A percentile compares a stretch with the other conserved stretches of the same genome.
Evolutionary conservation across 92 coral and sea anemone genomes (phyloP).

Genomic region (Porites evermanni): DNA sequence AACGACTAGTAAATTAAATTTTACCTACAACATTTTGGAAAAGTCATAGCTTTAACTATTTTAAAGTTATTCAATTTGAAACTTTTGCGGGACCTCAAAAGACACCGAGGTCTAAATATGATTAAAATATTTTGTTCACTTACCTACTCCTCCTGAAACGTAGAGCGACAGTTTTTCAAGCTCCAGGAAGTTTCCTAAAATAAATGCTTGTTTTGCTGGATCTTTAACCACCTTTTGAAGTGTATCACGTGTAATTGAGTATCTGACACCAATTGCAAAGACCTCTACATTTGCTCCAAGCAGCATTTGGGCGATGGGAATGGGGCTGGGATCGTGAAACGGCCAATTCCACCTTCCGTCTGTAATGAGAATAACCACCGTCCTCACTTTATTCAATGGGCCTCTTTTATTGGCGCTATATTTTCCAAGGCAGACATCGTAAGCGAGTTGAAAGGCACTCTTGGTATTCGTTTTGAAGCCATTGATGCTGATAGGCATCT

Average conservation of each 20-base stretch:
- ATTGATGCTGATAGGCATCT: constrained; percentile 19
- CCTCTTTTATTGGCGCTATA: constrained; percentile 43
- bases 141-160: constrained; percentile 81
- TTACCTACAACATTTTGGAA: too few relatives aligned
- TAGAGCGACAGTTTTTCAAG: constrained; percentile 75
- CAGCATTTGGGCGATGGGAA: constrained; percentile 44
- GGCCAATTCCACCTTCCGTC: constrained; percentile 81
- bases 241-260: too few relatives aligned
- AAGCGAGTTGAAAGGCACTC: constrained; percentile 59
- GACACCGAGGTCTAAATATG: too few relatives aligned
- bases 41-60: too few relatives aligned
- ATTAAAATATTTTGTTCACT: neutral
- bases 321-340: constrained; percentile 44
- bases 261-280: constrained; percentile 68
- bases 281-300: constrained; percentile 46
- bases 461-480: constrained; percentile 70
- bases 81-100: too few relatives aligned
- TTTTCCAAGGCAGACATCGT: constrained; percentile 49
- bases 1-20: too few relatives aligned
- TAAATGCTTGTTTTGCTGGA: constrained; percentile 62
- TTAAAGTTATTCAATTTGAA: too few relatives aligned
- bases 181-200: constrained; percentile 56
- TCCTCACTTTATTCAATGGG: constrained; percentile 43
- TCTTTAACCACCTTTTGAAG: neutral
- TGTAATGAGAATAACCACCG: constrained; percentile 72